Percentiles rank a stretch among this genome's conserved stretches.
Conservation (phyloP, 1,140 invertebrate species). For the Lanistes nyassanus region DNA sequence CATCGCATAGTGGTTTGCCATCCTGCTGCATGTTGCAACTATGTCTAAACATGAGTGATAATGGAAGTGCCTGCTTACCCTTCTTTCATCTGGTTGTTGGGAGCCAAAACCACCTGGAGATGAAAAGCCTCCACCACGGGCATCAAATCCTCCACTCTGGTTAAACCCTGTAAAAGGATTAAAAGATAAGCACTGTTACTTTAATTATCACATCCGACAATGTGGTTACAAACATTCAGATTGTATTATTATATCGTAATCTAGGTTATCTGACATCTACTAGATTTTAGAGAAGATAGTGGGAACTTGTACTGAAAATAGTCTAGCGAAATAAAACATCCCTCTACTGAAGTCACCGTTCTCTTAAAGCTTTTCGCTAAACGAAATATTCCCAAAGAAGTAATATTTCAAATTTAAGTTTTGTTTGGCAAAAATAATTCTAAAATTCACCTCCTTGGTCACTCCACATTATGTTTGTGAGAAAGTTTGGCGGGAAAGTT, state of each 20-base stretch:
- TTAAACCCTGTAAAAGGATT: too few species aligned
- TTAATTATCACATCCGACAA: not conserved
- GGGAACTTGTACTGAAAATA: too few species aligned
- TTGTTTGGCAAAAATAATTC: not conserved
- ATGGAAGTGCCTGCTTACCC: slow-evolving; percentile 21
- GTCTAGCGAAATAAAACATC: too few species aligned
- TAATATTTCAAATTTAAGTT: not conserved
- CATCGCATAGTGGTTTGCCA: not conserved
- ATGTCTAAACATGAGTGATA: not conserved
- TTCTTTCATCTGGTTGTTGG: slow-evolving; percentile 47
- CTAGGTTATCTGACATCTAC: not conserved
- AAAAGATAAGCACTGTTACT: too few species aligned
- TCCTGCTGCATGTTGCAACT: not conserved
- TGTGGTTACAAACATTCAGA: not conserved
- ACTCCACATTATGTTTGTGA: slow-evolving; percentile 8
- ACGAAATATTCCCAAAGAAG: too few species aligned
- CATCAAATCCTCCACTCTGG: slow-evolving; percentile 25
- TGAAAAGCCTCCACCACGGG: slow-evolving; percentile 34
- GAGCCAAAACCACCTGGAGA: slow-evolving; percentile 60
- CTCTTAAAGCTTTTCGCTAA: too few species aligned
- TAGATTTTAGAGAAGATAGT: not conserved
- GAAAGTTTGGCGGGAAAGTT: slow-evolving; percentile 4
- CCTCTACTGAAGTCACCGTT: too few species aligned
- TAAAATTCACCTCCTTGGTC: slow-evolving; percentile 16
- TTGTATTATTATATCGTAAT: not conserved